Base-by-base conservation (phyloP, 2,888 invertebrate species). In the Drosophila neutralis region DNA sequence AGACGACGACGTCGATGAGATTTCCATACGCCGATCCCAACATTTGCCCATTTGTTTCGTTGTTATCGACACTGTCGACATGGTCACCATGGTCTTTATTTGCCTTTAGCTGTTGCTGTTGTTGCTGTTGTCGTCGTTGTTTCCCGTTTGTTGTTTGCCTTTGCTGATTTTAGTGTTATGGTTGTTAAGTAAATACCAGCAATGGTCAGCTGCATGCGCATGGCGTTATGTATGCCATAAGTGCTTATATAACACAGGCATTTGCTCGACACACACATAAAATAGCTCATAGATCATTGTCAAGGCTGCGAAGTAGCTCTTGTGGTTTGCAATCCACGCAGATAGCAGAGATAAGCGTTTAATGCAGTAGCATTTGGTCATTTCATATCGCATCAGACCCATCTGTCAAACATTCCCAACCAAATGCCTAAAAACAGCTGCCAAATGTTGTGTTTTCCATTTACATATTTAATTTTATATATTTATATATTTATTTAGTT, bases 31-130 rank as follows among this genome's bases (percentile, higher is more conserved):
- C 29, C 54, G 40, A 33, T 11, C 60, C 45, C 31, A 49, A 11
- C 60, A 36, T 40, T 64, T 27, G 35, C 53, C 63, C 78, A 74
- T 78, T 78, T 75, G 60, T 54, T 63, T 52, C 68, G 61, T 27
- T 29, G 61, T 74, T 83, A 86, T 87, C 89, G 87, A 74, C 87
- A 78, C 57, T 56, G 15, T 27, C 70, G 73, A 83, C 73, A 87
- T 78, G 84, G 78, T 73, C 87, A 81, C 67, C 82, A 33, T 33
- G 33, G 74, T 45, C 84, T 73, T 74, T 84, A 83, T 86, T 84
- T 88, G 69, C 65, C 51, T 71, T 63, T 58, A 45, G 52, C 52
- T 58, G 61, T 49, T 61, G 15, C 8, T 49, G 40, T 61, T 59
- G 40, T 51, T 53, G 61, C 31, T 48, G 18, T 27, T 42, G 36